Evolutionary conservation across 2,888 invertebrate genomes (phyloP).

Genomic region (Orgyia antiqua): DNA sequence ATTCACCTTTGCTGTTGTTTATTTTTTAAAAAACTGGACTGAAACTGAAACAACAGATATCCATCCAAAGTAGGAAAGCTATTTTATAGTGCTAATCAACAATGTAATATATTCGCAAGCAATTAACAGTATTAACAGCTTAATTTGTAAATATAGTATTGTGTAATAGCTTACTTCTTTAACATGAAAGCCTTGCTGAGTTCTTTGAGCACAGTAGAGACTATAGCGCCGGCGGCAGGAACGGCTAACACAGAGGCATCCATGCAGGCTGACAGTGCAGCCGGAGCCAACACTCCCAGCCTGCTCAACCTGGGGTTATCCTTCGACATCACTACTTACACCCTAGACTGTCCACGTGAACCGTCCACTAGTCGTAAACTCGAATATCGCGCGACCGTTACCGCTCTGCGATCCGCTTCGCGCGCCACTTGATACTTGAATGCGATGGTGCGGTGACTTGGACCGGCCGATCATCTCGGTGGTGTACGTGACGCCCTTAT

Average conservation of each 20-base stretch:
- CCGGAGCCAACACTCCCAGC: conserved; percentile 66
- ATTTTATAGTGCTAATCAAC: no score
- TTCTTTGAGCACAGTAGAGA: conserved; percentile 67
- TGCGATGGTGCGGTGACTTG: conserved; percentile 22
- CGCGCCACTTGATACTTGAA: conserved; percentile 51
- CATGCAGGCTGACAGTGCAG: conserved; percentile 66
- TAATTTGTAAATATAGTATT: no score
- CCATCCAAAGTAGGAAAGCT: no score
- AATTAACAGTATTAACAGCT: no score
- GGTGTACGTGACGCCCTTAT: conserved; percentile 13
- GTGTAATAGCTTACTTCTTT: conserved; percentile 68
- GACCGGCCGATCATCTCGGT: conserved; percentile 13
- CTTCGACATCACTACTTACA: conserved; percentile 51
- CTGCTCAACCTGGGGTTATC: conserved; percentile 50
- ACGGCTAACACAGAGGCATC: conserved; percentile 69
- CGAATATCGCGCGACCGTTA: conserved; percentile 54
- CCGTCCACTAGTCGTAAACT: conserved; percentile 18
- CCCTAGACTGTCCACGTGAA: conserved; percentile 17
- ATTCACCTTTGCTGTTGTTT: no score
- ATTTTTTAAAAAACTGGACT: no score
- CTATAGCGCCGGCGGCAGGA: conserved; percentile 68
- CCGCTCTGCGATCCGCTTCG: conserved; percentile 71
- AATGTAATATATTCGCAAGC: no score
- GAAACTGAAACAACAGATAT: no score
- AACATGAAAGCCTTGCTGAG: conserved; percentile 73